phyloP scores from a whole-genome alignment of 92 coral and sea anemone species.

The Porites evermanni region DNA sequence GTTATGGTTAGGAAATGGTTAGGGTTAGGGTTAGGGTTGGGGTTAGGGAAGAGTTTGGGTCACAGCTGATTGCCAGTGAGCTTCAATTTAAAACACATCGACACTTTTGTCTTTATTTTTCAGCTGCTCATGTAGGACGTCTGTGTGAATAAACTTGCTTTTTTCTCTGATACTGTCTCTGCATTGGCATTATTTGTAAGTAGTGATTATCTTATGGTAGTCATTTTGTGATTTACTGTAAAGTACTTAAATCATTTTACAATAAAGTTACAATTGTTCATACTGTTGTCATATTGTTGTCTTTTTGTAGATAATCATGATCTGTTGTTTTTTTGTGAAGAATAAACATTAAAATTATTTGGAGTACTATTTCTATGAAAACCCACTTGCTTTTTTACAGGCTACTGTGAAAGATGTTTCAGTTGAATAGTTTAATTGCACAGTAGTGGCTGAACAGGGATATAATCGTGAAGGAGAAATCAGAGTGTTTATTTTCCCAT shows the following conservation, averaged over 20 bases:
- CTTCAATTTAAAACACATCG: not conserved
- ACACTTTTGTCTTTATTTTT: slow-evolving; percentile 14
- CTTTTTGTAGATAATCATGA: no score
- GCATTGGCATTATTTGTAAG: no score
- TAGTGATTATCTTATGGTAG: not conserved
- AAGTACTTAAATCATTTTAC: not conserved
- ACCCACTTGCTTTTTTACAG: slow-evolving; percentile 49
- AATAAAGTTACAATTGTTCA: slow-evolving; percentile 1
- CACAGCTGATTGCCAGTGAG: no score
- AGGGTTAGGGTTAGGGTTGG: not conserved
- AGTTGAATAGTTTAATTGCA: slow-evolving; percentile 31
- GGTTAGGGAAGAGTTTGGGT: not conserved
- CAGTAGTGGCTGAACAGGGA: slow-evolving; percentile 45
- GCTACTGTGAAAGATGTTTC: slow-evolving; percentile 45
- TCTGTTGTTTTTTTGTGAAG: no score
- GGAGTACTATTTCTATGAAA: not conserved
- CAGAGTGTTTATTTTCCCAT: slow-evolving; percentile 47
- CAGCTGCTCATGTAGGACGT: no score
- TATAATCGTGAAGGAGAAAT: slow-evolving; percentile 30
- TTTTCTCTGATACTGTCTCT: no score
- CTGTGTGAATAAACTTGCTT: no score
- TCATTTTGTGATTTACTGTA: no score
- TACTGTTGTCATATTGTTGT: slow-evolving; percentile 3
- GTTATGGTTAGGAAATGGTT: not conserved
- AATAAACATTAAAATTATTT: no score